phyloP scores from a whole-genome alignment of 2,113 vertebrate genomes.

The Pavo muticus region DNA sequence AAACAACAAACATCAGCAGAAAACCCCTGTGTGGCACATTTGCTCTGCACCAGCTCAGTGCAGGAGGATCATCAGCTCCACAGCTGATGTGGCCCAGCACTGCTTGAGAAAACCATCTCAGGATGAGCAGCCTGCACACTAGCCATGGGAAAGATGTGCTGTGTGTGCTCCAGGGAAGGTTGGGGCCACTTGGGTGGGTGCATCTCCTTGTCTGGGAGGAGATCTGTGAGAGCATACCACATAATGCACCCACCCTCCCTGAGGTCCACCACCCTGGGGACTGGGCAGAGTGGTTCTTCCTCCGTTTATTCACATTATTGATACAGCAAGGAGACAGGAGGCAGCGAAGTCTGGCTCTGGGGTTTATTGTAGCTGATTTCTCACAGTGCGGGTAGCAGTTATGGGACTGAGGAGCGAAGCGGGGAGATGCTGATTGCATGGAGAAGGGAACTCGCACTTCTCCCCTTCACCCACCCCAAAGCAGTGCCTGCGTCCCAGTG shows the following conservation, averaged over 20 bases:
- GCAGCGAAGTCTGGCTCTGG: constrained; percentile 27
- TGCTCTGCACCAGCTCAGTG: background rate
- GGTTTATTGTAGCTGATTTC: constrained; percentile 52
- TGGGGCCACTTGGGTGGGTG: background rate
- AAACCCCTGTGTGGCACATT: background rate
- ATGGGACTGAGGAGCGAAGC: background rate
- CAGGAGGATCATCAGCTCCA: background rate
- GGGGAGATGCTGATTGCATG: background rate
- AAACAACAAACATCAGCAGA: background rate
- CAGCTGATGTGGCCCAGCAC: background rate
- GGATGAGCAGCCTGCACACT: background rate
- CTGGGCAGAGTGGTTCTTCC: background rate
- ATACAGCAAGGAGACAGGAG: background rate
- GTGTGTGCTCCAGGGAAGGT: background rate
- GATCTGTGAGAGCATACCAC: background rate
- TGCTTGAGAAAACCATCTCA: background rate
- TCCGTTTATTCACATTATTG: background rate
- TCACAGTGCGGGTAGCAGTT: background rate
- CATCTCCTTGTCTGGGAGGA: background rate
- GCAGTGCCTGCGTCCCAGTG: background rate
- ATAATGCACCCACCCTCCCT: background rate
- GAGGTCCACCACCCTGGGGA: background rate
- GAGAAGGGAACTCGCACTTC: background rate
- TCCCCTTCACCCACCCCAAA: background rate
- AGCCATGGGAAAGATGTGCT: background rate